Base-by-base conservation (phyloP, 2,113 vertebrate genomes). In the Dromaius novaehollandiae region DNA sequence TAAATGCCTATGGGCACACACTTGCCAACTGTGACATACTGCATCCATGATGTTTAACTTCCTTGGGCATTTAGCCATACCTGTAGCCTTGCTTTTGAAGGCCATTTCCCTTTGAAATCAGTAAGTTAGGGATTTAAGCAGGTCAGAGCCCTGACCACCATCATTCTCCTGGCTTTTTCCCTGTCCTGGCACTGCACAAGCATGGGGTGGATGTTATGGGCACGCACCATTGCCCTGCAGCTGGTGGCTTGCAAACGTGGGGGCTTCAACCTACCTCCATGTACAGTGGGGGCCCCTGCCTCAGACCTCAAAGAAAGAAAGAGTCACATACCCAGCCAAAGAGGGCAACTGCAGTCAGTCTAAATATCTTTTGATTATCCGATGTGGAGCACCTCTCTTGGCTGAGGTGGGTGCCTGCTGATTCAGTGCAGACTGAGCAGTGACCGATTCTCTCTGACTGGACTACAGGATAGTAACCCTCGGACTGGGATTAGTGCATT, bases 111-210 rank as follows among this genome's bases (percentile, higher is more conserved):
- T 82, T 69, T 68, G 42, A 71, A 50, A 21, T 53, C 40, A 40
- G 4, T 13, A n/a, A 4, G 9, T 74, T 34, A 66, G 61, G 13
- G 26, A 15, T 1, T 0, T 20, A 55, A 42, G 24, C 7, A 28
- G 38, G 28, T 34, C 76, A 65, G 48, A 65, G 38, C n/a, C 61
- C 42, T 76, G 51, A 38, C 6, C 38, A 46, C 9, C 24, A 9
- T 50, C 40, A 65, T 82, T 22, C 5, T 93, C 34, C 55, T 32
- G 22, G 13, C 11, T 22, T n/a, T 34, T 50, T 50, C 26, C 26
- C 19, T 5, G 1, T 17, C 17, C n/a, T 0, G 0, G 22, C 20
- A 46, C 15, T 0, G 0, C 36, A 34, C 10, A 69, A 42, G 9
- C 0, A 0, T 11, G 5, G 28, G 21, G 25, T 56, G 38, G 11